Conservation (phyloP, 2,113 vertebrate species). For the Casuarius casuarius region DNA sequence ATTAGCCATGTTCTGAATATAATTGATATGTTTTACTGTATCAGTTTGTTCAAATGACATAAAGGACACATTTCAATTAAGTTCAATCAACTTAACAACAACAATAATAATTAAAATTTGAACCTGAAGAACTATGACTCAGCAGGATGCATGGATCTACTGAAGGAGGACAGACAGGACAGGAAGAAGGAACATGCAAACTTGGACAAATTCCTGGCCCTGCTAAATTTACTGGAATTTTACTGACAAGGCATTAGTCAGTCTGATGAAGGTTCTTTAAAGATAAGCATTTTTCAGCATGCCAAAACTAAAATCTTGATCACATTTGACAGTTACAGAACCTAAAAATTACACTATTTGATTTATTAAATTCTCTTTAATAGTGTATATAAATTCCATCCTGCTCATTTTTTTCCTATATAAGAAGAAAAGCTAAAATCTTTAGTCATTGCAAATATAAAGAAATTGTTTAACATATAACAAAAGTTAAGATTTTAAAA, state of each 20-base stretch:
- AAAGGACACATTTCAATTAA: neutral
- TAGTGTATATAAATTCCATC: neutral
- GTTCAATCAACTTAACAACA: neutral
- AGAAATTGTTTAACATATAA: neutral
- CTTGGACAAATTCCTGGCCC: neutral
- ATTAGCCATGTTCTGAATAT: neutral
- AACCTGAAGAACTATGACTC: neutral
- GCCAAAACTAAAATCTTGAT: neutral
- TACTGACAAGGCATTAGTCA: neutral
- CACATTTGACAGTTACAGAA: neutral
- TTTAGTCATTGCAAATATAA: neutral
- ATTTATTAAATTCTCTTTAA: neutral
- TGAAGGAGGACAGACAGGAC: neutral
- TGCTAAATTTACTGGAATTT: neutral
- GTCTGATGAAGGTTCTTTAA: neutral
- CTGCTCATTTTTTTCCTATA: neutral
- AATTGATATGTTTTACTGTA: neutral
- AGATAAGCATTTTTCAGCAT: neutral
- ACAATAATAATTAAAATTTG: neutral
- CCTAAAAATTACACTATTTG: neutral
- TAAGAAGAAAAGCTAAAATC: neutral
- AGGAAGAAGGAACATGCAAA: neutral
- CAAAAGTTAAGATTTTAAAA: neutral
- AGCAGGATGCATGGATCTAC: neutral
- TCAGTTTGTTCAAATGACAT: neutral